These are phyloP conservation scores for Mesorhabditis belari DNA, from an alignment of 2,888 invertebrate species.

Conservation along the genomic window DNA sequence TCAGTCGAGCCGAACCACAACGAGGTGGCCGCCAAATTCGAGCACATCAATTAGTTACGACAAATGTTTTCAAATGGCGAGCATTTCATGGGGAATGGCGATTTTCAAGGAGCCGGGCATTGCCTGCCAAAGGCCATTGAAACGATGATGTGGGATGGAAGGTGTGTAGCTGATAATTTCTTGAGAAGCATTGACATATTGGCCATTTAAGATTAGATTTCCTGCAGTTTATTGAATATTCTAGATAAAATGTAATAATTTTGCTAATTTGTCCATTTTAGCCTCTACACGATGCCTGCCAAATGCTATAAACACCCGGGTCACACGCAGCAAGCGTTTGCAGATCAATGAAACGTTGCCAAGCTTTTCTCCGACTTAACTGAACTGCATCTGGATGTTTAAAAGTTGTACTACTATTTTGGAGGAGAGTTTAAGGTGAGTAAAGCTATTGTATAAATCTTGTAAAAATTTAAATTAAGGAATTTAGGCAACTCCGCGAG, in stretches of 20 bases:
- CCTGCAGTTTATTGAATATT: too few species aligned
- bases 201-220: not conserved
- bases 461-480: too few species aligned
- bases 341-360: conserved; percentile 81
- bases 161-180: too few species aligned
- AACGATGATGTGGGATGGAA: conserved; percentile 13
- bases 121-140: conserved; percentile 57
- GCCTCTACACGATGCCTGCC: conserved; percentile 75
- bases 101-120: conserved; percentile 65
- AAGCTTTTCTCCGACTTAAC: conserved; percentile 87
- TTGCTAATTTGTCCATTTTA: conserved; percentile 42
- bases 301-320: conserved; percentile 74
- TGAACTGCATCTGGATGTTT: conserved; percentile 74
- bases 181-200: not conserved
- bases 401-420: conserved; percentile 75
- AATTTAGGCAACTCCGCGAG: conserved; percentile 77
- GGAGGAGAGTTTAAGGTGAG: conserved; percentile 79
- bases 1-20: conserved; percentile 70
- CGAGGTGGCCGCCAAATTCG: conserved; percentile 69
- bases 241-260: not conserved
- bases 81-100: conserved; percentile 37
- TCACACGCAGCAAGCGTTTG: conserved; percentile 77
- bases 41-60: conserved; percentile 64
- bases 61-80: conserved; percentile 21
- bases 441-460: not conserved